Evolutionary conservation across 2,888 invertebrate genomes (phyloP), one percentile per base, ranked within the genome.

Genomic region (Phyto melanocephala): DNA sequence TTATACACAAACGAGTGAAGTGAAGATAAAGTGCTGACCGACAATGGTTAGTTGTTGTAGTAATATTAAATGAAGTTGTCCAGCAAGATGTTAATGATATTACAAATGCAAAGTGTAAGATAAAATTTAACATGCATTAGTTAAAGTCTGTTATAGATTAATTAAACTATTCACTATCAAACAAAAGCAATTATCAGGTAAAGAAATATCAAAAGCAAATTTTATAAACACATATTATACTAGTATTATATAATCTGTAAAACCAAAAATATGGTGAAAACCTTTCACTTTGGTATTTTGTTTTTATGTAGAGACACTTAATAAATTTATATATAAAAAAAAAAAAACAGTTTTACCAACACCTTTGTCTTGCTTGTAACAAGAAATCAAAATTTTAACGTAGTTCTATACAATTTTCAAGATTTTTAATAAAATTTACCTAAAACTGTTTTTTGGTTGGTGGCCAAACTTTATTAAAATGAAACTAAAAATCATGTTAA

Each of bases 251-350:
- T 42, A 68, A 42, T 56, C 4, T 56, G 15, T 56, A 24, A 24
- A 40, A 40, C 6, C 6, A 47, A 22, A 47, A 24, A 50, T 15
- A 56, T 42, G 45, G n/a, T n/a, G 11, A 40, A 28, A 67, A 45
- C 76, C 80, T 76, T 81, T 67, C 75, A 71, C 76, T 81, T 80
- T 15, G 17, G 10, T 54, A 24, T 79, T 52, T 45, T 28, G n/a
- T 54, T 37, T 15, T 63, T 28, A n/a, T n/a, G n/a, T 37, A 42
- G 22, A 63, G 45, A 62, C n/a, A n/a, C n/a, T 54, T 8, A 56
- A 45, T 45, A 50, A 7, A 24, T 40, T 37, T 28, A 37, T 13
- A 24, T 13, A 54, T 28, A 28, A 28, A 28, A 28, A 28, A 28
- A 28, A 28, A 3, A 28, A 28, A 28, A 28, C 28, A n/a, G 28